Percentiles rank a stretch among this genome's conserved stretches.
phyloP scores from a whole-genome alignment of 2,797 vertebrate species.

The Aeoliscus strigatus region DNA sequence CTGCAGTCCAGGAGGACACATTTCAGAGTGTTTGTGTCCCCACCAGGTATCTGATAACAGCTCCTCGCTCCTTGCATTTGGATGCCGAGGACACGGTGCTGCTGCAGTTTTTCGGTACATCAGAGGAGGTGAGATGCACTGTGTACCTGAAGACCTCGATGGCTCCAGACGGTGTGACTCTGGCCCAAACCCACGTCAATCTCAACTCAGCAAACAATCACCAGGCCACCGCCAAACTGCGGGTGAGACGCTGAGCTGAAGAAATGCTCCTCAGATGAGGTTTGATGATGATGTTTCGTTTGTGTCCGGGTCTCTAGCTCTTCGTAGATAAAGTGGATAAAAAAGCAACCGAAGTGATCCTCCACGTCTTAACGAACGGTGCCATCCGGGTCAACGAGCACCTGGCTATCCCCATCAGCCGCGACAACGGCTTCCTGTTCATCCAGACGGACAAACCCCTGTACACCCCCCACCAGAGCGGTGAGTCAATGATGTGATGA shows the following conservation, averaged over 20 bases:
- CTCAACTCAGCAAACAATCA: slow-evolving; percentile 75
- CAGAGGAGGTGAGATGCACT: slow-evolving; percentile 58
- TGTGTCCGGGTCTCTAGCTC: slow-evolving; percentile 39
- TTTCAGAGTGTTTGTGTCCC: background rate
- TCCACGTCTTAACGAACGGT: slow-evolving; percentile 76
- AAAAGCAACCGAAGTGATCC: slow-evolving; percentile 64
- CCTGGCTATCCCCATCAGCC: slow-evolving; percentile 73
- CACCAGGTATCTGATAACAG: slow-evolving; percentile 83
- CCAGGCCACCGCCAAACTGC: slow-evolving; percentile 73
- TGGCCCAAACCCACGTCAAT: slow-evolving; percentile 53
- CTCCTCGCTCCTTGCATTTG: slow-evolving; percentile 75
- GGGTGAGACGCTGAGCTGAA: slow-evolving; percentile 61
- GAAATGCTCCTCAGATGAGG: background rate
- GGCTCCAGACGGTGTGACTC: slow-evolving; percentile 54
- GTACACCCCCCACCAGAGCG: slow-evolving; percentile 82
- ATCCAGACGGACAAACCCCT: slow-evolving; percentile 91
- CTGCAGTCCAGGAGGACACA: background rate
- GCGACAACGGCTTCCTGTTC: slow-evolving; percentile 86
- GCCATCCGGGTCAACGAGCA: slow-evolving; percentile 75
- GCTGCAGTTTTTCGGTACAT: slow-evolving; percentile 81
- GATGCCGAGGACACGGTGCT: slow-evolving; percentile 81
- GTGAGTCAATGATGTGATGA: too few relatives aligned
- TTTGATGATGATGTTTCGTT: background rate
- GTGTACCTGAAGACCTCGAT: slow-evolving; percentile 80
- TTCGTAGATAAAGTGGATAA: slow-evolving; percentile 62